Base-by-base conservation (phyloP, 1,140 invertebrate genomes). In the Ooceraea biroi region DNA sequence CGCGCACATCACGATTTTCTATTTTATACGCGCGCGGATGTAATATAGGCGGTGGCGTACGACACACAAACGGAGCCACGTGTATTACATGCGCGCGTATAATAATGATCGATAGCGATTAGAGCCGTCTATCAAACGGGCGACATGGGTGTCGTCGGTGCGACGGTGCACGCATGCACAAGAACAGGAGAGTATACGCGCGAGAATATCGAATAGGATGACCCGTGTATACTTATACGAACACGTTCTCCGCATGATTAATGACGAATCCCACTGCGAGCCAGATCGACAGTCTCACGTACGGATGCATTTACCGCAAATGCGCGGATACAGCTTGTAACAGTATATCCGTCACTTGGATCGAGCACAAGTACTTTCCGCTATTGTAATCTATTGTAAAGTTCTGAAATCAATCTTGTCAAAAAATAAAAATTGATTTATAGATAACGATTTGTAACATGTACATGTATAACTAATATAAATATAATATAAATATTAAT, bases 21-120 rank as follows among this genome's bases (percentile, higher is more conserved):
- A 57, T 69, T 78, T 78, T 78, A 69, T 80, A 80, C 36, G 46
- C 76, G 52, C 17, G 36, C 11, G 65, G 65, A 80, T 78, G 69
- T 80, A 80, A 71, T 57, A 44, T 50, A 25, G 50, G 22, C 50
- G 65, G 41, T 69, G 36, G 36, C 65, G 50, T 17, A 25, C 48
- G 50, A 71, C 19, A 30, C n/a, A 36, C 17, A 0, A n/a, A 17
- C 11, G 22, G n/a, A 46, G 22, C 36, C 25, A 12, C 30, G 60
- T 77, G 73, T 77, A 80, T 85, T 83, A 85, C 69, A 80, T 77
- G 57, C 66, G 46, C 77, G 19, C 48, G 60, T 58, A 44, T 58
- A 44, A 85, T 88, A 88, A 89, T 88, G 87, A 88, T 89, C 88
- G 88, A 89, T 89, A 86, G 68, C 87, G 84, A 88, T 89, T 85